These are phyloP conservation scores for Pampus argenteus DNA, from an alignment of 2,797 vertebrate species.

Conservation along the genomic window DNA sequence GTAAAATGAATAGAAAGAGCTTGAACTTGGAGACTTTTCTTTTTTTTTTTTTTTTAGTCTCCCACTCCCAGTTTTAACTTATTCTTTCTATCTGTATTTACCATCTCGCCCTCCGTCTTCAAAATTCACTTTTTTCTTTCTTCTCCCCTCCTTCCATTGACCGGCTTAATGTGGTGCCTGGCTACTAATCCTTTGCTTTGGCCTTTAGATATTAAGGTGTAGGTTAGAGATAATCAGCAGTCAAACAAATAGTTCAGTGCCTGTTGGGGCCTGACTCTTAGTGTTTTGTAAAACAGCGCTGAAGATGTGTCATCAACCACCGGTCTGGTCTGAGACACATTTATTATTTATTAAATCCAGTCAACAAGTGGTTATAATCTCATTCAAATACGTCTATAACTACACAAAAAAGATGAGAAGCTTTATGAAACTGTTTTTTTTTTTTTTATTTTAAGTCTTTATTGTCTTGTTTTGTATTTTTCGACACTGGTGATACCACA, in stretches of 20 bases:
- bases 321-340: background rate
- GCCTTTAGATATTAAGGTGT: slow-evolving; percentile 23
- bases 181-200: slow-evolving; percentile 13
- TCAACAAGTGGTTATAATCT: slow-evolving; percentile 17
- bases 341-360: slow-evolving; percentile 12
- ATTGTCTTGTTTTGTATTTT: background rate
- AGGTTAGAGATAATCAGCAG: slow-evolving; percentile 46
- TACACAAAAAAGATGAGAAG: background rate
- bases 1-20: slow-evolving; percentile 52
- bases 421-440: background rate
- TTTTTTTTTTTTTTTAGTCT: background rate
- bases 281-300: slow-evolving; percentile 25
- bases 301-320: slow-evolving; percentile 20
- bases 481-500: too few species aligned
- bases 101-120: background rate
- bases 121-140: background rate
- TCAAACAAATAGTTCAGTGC: slow-evolving; percentile 47
- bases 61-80: background rate
- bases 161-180: background rate
- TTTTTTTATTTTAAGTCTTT: background rate
- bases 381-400: background rate
- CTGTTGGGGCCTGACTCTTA: slow-evolving; percentile 31
- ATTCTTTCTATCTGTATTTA: background rate
- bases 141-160: background rate
- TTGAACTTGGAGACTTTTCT: slow-evolving; percentile 33